A percentile compares a stretch with the other conserved stretches of the same genome.
phyloP scores from a whole-genome alignment of 2,797 vertebrate species.

The Synaphobranchus kaupii region DNA sequence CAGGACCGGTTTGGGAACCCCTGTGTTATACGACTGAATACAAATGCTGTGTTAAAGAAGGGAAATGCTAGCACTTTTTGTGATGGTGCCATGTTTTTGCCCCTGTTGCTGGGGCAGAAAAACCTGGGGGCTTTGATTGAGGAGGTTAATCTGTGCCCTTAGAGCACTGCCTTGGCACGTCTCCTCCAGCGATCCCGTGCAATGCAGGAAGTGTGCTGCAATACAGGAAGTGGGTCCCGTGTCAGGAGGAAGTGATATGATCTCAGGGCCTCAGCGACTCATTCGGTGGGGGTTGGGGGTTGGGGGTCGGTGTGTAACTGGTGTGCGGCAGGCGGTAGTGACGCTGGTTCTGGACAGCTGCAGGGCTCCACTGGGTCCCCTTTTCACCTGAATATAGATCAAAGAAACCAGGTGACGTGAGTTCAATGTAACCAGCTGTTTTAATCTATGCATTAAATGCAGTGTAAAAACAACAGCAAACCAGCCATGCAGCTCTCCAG shows the following conservation, averaged over 20 bases:
- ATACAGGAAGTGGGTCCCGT: constrained; percentile 4
- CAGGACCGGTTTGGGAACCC: too few relatives aligned
- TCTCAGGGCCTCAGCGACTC: neutral
- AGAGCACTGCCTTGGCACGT: neutral
- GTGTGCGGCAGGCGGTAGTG: neutral
- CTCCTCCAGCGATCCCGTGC: neutral
- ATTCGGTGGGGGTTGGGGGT: neutral
- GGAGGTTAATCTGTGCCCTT: neutral
- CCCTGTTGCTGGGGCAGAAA: too few relatives aligned
- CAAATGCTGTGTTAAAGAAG: neutral
- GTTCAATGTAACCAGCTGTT: neutral
- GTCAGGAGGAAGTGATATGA: constrained; percentile 3
- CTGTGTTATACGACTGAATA: too few relatives aligned
- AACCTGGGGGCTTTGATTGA: neutral
- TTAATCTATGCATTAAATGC: neutral
- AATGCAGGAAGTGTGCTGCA: neutral
- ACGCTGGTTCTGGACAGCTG: neutral
- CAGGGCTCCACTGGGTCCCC: neutral
- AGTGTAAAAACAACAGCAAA: neutral
- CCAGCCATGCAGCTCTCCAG: neutral
- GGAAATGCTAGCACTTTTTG: neutral
- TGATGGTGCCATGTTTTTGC: neutral
- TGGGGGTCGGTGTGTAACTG: neutral
- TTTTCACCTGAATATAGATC: neutral
- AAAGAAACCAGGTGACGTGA: neutral